Evolutionary conservation across 37 sponge, comb jelly and placozoan genomes (phyloP).

Genomic region (Theonella swinhoei): DNA sequence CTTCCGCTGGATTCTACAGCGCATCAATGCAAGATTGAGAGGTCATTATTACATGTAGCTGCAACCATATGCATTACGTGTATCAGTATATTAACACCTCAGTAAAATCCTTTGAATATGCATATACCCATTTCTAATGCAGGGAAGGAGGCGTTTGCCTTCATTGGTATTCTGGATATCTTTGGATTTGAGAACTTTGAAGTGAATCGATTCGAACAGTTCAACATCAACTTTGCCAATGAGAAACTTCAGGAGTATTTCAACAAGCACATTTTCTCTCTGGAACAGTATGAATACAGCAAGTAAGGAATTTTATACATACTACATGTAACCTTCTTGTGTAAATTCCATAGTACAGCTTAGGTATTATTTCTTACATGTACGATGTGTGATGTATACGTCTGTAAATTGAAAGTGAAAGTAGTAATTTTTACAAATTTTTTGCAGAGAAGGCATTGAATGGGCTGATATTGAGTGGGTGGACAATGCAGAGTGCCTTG

Average conservation of each 20-base stretch:
- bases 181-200: constrained; percentile 98
- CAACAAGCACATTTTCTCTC: constrained; percentile 99
- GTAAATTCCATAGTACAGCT: neutral
- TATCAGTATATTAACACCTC: too few species aligned
- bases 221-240: constrained; percentile 99
- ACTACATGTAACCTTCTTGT: neutral
- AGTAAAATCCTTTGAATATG: too few species aligned
- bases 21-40: neutral
- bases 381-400: neutral
- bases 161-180: constrained; percentile 94
- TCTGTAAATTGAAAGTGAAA: neutral
- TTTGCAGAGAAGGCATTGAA: constrained; percentile 91
- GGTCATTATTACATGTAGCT: neutral
- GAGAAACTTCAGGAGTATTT: constrained; percentile 99
- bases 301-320: constrained; percentile 59
- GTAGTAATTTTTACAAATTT: neutral
- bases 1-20: constrained; percentile 61
- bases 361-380: neutral
- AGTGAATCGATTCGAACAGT: constrained; percentile 98
- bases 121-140: too few species aligned
- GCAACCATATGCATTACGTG: neutral
- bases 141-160: constrained; percentile 70
- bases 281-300: constrained; percentile 99
- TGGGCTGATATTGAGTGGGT: constrained; percentile 99
- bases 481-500: constrained; percentile 96